phyloP scores from a whole-genome alignment of 2,797 vertebrate species.

The Scolopax bukidnonensis region DNA sequence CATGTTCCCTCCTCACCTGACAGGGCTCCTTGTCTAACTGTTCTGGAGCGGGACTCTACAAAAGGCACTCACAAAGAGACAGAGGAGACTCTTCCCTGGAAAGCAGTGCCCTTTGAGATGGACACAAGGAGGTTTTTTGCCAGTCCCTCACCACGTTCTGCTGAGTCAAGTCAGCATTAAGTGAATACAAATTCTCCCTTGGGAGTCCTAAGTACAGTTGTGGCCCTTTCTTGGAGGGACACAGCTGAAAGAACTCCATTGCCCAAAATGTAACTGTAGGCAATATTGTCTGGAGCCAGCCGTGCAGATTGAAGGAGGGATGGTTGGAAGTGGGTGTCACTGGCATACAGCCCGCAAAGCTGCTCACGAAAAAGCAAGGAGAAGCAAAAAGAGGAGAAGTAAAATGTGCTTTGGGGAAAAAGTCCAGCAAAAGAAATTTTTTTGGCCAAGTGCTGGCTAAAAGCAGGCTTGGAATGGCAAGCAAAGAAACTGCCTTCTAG shows the following conservation, averaged over 20 bases:
- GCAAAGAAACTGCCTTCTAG: neutral
- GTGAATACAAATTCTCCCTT: neutral
- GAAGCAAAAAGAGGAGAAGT: neutral
- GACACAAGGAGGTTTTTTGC: neutral
- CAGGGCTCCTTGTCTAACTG: neutral
- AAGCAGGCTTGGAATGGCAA: neutral
- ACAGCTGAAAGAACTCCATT: neutral
- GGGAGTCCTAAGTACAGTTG: neutral
- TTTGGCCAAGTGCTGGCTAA: neutral
- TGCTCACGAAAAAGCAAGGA: neutral
- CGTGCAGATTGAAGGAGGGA: neutral
- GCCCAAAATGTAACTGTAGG: neutral
- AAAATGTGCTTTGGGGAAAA: neutral
- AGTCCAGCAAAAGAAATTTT: neutral
- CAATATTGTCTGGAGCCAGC: neutral
- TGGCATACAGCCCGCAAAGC: neutral
- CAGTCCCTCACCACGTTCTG: neutral
- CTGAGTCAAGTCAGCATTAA: conserved; percentile 40
- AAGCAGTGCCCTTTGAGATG: neutral
- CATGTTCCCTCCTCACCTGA: neutral
- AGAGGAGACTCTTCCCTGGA: neutral
- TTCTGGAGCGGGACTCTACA: neutral
- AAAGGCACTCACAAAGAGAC: neutral
- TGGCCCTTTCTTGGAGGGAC: neutral
- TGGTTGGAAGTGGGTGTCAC: neutral